phyloP scores from a whole-genome alignment of 2,888 invertebrate species.

The Cephus pygmeus region DNA sequence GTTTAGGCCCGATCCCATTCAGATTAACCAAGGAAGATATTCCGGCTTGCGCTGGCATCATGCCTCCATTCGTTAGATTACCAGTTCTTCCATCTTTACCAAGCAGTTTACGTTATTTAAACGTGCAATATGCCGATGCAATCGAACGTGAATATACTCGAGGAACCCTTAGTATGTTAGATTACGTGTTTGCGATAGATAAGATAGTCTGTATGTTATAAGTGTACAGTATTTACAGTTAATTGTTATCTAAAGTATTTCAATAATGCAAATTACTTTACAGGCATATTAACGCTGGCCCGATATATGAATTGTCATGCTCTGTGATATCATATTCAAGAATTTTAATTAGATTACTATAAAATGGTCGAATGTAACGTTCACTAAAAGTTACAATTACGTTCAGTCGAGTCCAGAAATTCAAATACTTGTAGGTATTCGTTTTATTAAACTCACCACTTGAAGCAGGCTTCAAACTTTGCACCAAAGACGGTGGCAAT shows the following conservation, averaged over 20 bases:
- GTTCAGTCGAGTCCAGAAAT: not conserved
- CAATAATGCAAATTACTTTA: not conserved
- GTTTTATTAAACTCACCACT: slow-evolving; percentile 59
- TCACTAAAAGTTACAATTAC: not conserved
- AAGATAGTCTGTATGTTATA: not conserved
- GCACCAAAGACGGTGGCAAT: slow-evolving; percentile 81
- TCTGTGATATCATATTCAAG: not conserved
- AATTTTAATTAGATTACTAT: not conserved
- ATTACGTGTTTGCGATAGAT: not conserved
- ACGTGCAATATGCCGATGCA: not conserved
- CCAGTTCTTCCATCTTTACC: slow-evolving; percentile 15
- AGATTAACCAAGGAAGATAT: slow-evolving; percentile 40
- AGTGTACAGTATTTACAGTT: not conserved
- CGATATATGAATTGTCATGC: not conserved
- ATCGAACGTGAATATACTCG: not conserved
- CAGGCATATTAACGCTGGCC: not conserved
- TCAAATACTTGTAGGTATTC: not conserved
- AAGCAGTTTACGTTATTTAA: slow-evolving; percentile 9
- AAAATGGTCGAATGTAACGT: not conserved
- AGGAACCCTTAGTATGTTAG: not conserved
- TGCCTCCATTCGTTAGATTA: slow-evolving; percentile 31
- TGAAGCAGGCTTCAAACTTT: slow-evolving; percentile 71
- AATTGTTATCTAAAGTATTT: not conserved
- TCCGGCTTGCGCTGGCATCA: slow-evolving; percentile 27
- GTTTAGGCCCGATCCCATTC: slow-evolving; percentile 29